These are phyloP conservation scores for Uria lomvia DNA, from an alignment of 2,113 vertebrate species.

Conservation along the genomic window DNA sequence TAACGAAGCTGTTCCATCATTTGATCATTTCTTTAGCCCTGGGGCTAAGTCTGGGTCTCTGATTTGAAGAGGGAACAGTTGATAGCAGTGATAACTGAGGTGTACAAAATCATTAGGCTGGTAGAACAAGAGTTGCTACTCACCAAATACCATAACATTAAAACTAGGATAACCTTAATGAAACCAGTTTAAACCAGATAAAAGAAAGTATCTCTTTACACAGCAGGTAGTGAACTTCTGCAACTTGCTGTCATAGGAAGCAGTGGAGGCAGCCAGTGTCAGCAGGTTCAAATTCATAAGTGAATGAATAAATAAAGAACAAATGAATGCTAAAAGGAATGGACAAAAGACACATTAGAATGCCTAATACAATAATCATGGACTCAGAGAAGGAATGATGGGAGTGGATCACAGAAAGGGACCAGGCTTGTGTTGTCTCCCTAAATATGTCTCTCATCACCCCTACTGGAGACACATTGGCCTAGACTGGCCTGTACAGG, in stretches of 20 bases:
- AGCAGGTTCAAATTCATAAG: not conserved
- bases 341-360: not conserved
- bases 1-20: not conserved
- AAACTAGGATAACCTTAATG: not conserved
- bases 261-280: not conserved
- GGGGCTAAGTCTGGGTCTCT: not conserved
- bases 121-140: not conserved
- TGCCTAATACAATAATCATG: not conserved
- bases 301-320: not conserved
- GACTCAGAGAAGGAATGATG: not conserved
- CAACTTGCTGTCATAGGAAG: not conserved
- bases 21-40: not conserved
- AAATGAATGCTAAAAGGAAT: not conserved
- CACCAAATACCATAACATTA: not conserved
- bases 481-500: not conserved
- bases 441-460: not conserved
- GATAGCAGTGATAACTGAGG: not conserved
- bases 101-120: not conserved
- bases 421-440: rapidly evolving
- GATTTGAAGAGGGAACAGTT: not conserved
- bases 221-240: not conserved
- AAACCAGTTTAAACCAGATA: not conserved
- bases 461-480: rapidly evolving
- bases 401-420: not conserved
- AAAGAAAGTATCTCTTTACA: not conserved